These are phyloP conservation scores for Torymus tubicola DNA, from an alignment of 2,888 invertebrate genomes.

Conservation along the genomic window DNA sequence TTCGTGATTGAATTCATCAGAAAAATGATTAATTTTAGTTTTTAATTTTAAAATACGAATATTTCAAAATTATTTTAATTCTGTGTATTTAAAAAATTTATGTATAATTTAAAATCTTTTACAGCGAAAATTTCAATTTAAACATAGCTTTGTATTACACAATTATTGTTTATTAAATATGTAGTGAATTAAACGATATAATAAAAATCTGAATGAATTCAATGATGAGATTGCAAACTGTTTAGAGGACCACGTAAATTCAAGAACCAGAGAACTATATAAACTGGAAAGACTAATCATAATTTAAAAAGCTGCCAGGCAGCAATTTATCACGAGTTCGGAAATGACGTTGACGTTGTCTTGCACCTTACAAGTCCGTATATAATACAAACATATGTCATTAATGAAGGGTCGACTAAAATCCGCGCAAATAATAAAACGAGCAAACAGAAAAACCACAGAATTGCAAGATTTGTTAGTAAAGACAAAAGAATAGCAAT, in stretches of 20 bases:
- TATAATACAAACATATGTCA: constrained; percentile 27
- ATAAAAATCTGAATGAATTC: not conserved
- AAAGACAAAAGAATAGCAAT: constrained; percentile 17
- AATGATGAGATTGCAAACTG: constrained; percentile 30
- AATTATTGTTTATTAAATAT: not conserved
- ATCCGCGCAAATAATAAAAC: constrained; percentile 5
- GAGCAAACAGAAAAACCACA: constrained; percentile 9
- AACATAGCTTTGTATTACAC: too few species aligned
- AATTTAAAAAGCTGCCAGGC: constrained; percentile 29
- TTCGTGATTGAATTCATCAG: constrained; percentile 19
- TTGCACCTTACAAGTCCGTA: constrained; percentile 44
- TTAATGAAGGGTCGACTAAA: constrained; percentile 27
- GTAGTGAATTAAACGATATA: constrained; percentile 1
- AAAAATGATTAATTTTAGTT: not conserved
- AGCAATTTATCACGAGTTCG: constrained; percentile 28
- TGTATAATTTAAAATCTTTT: too few species aligned
- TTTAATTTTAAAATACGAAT: not conserved
- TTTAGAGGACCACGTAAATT: constrained; percentile 51
- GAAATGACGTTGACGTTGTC: constrained; percentile 42
- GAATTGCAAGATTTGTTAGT: constrained; percentile 27
- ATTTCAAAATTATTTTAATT: not conserved
- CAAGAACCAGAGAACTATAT: constrained; percentile 45
- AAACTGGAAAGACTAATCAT: constrained; percentile 49
- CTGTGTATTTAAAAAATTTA: too few species aligned
- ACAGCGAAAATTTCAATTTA: too few species aligned